phyloP scores from a whole-genome alignment of 1,140 invertebrate genomes.

The Sogatella furcifera region DNA sequence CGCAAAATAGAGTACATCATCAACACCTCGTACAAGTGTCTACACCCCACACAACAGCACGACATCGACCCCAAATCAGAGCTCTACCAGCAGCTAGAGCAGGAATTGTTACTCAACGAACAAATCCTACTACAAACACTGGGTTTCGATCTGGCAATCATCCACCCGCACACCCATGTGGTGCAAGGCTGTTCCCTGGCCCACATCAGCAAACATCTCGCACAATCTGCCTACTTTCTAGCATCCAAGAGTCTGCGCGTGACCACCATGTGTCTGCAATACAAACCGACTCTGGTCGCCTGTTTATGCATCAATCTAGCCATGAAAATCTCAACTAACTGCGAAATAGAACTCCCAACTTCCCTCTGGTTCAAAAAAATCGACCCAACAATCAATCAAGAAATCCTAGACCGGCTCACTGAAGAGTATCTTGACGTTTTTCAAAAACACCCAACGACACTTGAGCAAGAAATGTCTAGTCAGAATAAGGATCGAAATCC shows the following conservation, averaged over 20 bases:
- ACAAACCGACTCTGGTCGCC: slow-evolving; percentile 88
- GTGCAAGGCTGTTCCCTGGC: slow-evolving; percentile 90
- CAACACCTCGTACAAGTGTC: slow-evolving; percentile 74
- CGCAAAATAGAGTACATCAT: slow-evolving; percentile 94
- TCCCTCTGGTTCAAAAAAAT: slow-evolving; percentile 94
- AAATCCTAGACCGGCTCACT: slow-evolving; percentile 70
- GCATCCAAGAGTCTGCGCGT: slow-evolving; percentile 94
- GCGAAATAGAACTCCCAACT: no score
- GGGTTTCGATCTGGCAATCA: slow-evolving; percentile 92
- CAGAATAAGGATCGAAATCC: no score
- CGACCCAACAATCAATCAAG: slow-evolving; percentile 75
- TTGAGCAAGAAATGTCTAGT: slow-evolving; percentile 65
- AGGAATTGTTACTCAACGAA: slow-evolving; percentile 91
- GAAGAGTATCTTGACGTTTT: slow-evolving; percentile 78
- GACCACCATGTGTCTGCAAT: slow-evolving; percentile 94
- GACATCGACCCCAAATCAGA: slow-evolving; percentile 60
- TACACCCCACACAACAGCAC: slow-evolving; percentile 48
- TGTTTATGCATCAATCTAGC: slow-evolving; percentile 96
- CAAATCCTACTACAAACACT: slow-evolving; percentile 91
- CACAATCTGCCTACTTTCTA: slow-evolving; percentile 95
- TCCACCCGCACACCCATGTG: slow-evolving; percentile 95
- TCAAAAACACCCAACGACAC: slow-evolving; percentile 79
- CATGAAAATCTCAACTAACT: no score
- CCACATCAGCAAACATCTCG: slow-evolving; percentile 87
- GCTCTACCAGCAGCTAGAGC: slow-evolving; percentile 61